Percentiles rank a stretch among this genome's conserved stretches.
phyloP scores from a whole-genome alignment of 2,113 vertebrate genomes.

The Recurvirostra avosetta region DNA sequence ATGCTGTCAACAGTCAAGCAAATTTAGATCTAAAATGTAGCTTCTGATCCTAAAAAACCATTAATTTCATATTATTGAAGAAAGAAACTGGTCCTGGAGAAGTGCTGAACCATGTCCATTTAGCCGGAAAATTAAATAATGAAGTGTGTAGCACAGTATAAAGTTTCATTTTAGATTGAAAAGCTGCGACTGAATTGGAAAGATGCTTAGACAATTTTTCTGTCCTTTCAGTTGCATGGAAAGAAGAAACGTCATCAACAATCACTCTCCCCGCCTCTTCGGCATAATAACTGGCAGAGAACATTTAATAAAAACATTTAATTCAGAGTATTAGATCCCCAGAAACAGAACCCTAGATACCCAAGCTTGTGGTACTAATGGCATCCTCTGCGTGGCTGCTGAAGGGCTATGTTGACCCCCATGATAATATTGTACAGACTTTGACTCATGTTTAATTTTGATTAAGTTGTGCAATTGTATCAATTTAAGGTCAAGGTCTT shows the following conservation, averaged over 20 bases:
- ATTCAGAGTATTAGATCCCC: background rate
- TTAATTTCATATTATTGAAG: background rate
- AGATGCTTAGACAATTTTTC: background rate
- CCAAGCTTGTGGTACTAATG: background rate
- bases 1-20: background rate
- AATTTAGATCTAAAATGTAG: slow-evolving; percentile 13
- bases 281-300: background rate
- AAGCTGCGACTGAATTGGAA: background rate
- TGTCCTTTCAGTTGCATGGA: background rate
- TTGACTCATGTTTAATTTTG: slow-evolving; percentile 69
- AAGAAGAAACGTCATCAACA: background rate
- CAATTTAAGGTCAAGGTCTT: slow-evolving; percentile 69
- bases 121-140: background rate
- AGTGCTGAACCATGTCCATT: background rate
- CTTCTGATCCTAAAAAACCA: background rate
- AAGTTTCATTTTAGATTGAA: background rate
- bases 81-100: background rate
- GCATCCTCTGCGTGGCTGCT: background rate
- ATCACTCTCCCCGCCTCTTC: background rate
- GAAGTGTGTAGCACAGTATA: background rate
- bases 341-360: background rate
- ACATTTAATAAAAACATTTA: background rate
- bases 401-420: background rate
- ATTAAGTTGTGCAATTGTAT: slow-evolving; percentile 68
- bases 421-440: slow-evolving; percentile 4